Conservation (phyloP, 1,140 invertebrate species). For the Pogonus chalceus region DNA sequence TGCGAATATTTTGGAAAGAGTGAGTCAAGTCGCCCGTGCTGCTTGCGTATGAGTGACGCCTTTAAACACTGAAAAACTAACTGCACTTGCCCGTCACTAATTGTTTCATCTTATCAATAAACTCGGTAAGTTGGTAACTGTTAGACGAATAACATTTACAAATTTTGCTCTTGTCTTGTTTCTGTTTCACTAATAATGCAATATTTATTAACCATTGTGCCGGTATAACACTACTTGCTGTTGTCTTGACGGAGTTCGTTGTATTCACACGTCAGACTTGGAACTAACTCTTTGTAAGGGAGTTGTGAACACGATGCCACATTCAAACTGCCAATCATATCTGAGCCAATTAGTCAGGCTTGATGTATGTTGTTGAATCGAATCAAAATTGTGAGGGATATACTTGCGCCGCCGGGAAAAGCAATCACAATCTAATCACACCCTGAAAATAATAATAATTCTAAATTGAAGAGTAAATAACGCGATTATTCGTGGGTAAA, state of each 20-base stretch:
- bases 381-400: slow-evolving; percentile 22
- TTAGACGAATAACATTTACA: no score
- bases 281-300: not conserved
- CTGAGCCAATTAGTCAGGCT: slow-evolving; percentile 45
- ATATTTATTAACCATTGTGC: not conserved
- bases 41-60: not conserved
- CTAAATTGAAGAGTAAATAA: no score
- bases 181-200: no score
- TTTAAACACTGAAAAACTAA: not conserved
- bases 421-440: no score
- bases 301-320: slow-evolving; percentile 45
- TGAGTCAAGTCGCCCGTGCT: not conserved
- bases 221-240: not conserved
- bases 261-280: not conserved
- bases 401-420: slow-evolving; percentile 34
- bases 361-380: slow-evolving; percentile 29
- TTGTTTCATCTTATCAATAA: no score
- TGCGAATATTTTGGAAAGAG: slow-evolving; percentile 15
- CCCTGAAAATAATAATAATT: no score
- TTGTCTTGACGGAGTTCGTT: not conserved
- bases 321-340: slow-evolving; percentile 55
- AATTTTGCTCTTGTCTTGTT: no score
- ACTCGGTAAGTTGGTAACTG: no score
- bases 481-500: no score
- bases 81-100: not conserved